phyloP scores from a whole-genome alignment of 2,888 invertebrate genomes.

The Malthinus seriepunctatus region DNA sequence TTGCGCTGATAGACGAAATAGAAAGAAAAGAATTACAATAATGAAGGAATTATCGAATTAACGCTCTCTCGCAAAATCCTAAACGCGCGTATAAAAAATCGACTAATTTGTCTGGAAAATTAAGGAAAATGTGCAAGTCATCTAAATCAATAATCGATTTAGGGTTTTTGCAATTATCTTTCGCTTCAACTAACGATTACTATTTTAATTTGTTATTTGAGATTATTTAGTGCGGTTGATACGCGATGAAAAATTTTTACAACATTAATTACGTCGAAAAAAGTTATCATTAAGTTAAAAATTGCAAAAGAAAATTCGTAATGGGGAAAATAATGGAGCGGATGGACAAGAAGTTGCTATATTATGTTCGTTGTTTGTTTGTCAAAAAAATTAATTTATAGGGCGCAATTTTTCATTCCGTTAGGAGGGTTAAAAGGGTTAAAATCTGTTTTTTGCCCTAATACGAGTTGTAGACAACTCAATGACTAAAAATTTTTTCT shows the following conservation, averaged over 20 bases:
- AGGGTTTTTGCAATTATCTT: slow-evolving; percentile 31
- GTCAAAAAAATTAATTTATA: neutral
- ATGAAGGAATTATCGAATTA: slow-evolving; percentile 46
- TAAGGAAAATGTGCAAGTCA: slow-evolving; percentile 32
- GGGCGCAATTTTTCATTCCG: neutral
- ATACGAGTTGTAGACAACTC: too few species aligned
- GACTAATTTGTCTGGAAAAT: slow-evolving; percentile 3
- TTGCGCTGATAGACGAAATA: slow-evolving; percentile 39
- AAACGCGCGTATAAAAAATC: neutral
- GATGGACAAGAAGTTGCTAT: too few species aligned
- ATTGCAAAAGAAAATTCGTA: too few species aligned
- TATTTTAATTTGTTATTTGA: too few species aligned
- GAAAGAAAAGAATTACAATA: slow-evolving; percentile 49
- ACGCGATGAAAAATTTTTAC: too few species aligned
- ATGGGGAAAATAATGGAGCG: too few species aligned
- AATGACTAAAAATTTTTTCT: too few species aligned
- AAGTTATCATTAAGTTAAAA: too few species aligned
- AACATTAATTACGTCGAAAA: too few species aligned
- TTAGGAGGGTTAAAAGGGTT: neutral
- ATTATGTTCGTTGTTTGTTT: too few species aligned
- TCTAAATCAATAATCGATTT: slow-evolving; percentile 34
- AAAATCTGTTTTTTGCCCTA: too few species aligned
- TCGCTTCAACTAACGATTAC: neutral
- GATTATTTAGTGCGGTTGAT: too few species aligned
- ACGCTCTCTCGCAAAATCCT: neutral